Conservation (phyloP, 2,797 vertebrate species). For the Catamblyrhynchus diadema region DNA sequence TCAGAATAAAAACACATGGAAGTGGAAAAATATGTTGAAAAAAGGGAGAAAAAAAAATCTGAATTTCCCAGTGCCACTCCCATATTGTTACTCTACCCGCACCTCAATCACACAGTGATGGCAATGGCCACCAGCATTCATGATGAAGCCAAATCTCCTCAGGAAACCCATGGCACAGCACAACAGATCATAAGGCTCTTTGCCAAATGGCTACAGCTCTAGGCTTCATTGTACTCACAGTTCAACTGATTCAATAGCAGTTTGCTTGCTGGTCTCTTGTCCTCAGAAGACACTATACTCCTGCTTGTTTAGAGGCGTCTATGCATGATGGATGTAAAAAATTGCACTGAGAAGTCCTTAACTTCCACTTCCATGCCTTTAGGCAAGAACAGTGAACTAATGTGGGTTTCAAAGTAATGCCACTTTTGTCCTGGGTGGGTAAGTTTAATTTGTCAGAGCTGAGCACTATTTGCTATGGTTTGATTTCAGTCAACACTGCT, state of each 20-base stretch:
- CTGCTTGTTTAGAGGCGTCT: background rate
- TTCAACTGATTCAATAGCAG: constrained; percentile 26
- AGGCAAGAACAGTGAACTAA: background rate
- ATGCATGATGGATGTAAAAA: background rate
- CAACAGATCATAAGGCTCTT: constrained; percentile 28
- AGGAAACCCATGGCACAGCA: constrained; percentile 44
- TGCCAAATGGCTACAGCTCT: constrained; percentile 51
- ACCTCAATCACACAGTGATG: constrained; percentile 43
- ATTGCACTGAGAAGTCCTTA: background rate
- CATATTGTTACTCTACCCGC: constrained; percentile 23
- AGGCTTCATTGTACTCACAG: constrained; percentile 36
- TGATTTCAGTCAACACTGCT: background rate
- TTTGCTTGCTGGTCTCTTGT: constrained; percentile 37
- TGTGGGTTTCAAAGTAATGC: background rate
- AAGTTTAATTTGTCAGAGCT: background rate
- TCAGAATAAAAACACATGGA: constrained; percentile 66
- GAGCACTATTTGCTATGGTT: background rate
- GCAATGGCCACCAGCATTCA: background rate
- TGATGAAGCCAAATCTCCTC: constrained; percentile 40
- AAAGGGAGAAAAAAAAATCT: background rate
- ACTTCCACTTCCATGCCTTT: background rate
- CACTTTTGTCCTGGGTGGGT: background rate
- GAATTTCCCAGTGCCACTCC: constrained; percentile 5
- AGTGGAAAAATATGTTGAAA: constrained; percentile 55
- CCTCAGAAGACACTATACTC: constrained; percentile 32